Evolutionary conservation across 2,888 invertebrate genomes (phyloP), one percentile per base, ranked within the genome.

Genomic region (Dryadula phaetusa): DNA sequence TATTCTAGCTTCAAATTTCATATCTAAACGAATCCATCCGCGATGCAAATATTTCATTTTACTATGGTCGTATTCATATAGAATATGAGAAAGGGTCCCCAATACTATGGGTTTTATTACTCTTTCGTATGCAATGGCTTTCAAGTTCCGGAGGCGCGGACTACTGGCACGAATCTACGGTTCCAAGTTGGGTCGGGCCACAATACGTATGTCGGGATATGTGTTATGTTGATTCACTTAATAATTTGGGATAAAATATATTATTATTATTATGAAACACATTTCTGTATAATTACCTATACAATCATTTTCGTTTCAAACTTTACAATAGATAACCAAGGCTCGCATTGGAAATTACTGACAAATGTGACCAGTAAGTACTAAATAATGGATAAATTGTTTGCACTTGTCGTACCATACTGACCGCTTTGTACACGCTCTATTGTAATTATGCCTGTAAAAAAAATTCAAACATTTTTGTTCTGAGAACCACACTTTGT

Each of bases 371-470:
- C 16, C 6, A 8, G 28, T 4, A 6, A 8, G 28, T 4, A 16
- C 28, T 52, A 32, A 52, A 52, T 52, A 52, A 52, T 32, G 32
- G 32, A 52, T 52, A 16, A 32, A 52, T 52, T 28, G 32, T 52
- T 52, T 52, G 52, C 52, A 32, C 16, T 32, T 1, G 46, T 46
- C 16, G 25, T 3, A 28, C 52, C 16, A 28, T 18, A 12, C 16
- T 28, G 28, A n/a, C 28, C 28, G 10, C 20, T 14, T 46, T 12
- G 22, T 10, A 22, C 46, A 46, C 22, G 46, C 46, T 46, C 46
- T 46, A 22, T 12, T 46, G 46, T 46, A 46, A 46, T 46, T 46
- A 46, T 46, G 22, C 14, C 20, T 12, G 4, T 46, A 4, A 46
- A 46, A 20, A 10, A 28, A 52, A 8, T 16, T 10, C n/a, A 20